Conservation (phyloP, 1,140 invertebrate species). For the Sminthurinus signatus region DNA sequence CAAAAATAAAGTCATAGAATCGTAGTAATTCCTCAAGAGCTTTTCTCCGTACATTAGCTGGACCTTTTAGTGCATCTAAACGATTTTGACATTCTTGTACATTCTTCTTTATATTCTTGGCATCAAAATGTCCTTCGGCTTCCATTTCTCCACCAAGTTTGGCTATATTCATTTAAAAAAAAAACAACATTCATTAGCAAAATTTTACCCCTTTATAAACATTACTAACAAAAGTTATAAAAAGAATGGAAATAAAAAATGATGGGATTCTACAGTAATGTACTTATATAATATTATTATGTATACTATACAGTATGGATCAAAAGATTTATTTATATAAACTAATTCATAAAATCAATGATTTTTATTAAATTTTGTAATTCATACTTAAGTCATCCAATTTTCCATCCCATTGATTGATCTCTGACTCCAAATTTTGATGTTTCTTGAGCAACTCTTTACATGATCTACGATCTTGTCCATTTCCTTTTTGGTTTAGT, state of each 20-base stretch:
- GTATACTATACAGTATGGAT: no score
- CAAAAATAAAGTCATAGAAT: slow-evolving; percentile 90
- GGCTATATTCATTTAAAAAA: no score
- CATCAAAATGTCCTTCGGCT: slow-evolving; percentile 89
- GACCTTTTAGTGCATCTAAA: slow-evolving; percentile 48
- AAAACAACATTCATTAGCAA: background rate
- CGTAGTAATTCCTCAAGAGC: slow-evolving; percentile 78
- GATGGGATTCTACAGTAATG: no score
- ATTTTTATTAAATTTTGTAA: no score
- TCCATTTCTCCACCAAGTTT: no score
- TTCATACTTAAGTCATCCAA: slow-evolving; percentile 57
- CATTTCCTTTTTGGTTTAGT: slow-evolving; percentile 72
- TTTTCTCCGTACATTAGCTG: slow-evolving; percentile 56
- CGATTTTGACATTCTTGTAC: slow-evolving; percentile 65
- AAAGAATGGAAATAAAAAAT: no score
- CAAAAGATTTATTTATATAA: no score
- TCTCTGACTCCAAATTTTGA: slow-evolving; percentile 70
- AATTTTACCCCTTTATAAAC: slow-evolving; percentile 52
- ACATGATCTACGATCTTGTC: slow-evolving; percentile 76
- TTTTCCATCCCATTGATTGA: slow-evolving; percentile 67
- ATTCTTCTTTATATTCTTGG: slow-evolving; percentile 70
- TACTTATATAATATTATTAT: no score
- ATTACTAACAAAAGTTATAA: no score
- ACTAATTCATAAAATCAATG: no score
- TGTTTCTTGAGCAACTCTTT: slow-evolving; percentile 83